Base-by-base conservation (phyloP, 2,888 invertebrate species). In the Eupithecia exiguata region DNA sequence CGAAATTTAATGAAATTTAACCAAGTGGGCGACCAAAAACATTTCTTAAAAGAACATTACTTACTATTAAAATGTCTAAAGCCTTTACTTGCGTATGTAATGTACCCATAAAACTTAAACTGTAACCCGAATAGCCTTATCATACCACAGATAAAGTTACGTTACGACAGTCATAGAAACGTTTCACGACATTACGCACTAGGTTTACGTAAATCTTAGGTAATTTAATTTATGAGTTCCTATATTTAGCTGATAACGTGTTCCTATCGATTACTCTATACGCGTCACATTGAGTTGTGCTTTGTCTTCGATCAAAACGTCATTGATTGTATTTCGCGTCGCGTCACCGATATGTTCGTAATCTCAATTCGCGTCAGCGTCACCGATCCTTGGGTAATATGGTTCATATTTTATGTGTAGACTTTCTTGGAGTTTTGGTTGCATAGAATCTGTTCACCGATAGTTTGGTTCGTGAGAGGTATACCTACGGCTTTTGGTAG, bases 201-300 rank as follows among this genome's bases (percentile, higher is more conserved):
- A 68, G 66, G 46, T 66, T 76, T 76, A 73, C 76, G 67, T 71
- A 71, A 71, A 73, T 46, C 66, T 76, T 76, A 73, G 67, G 71
- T 73, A 73, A 76, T 71, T 73, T 72, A 16, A 69, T 71, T 62
- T 71, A 73, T 70, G 68, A 43, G 30, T 62, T 70, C 68, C 58
- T 73, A 36, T 61, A 40, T 25, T 46, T 68, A 49, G 46, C 46
- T 71, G 73, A 76, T 76, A 76, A 70, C 73, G 62, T 43, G 66
- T 21, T 62, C 49, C 38, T 35, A 70, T 70, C 68, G 65, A 70
- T 70, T 75, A 63, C 10, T 53, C 49, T 10, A 43, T 61, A 61
- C 18, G 35, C 62, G 62, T 62, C 35, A 62, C 7, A n/a, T n/a
- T 35, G 35, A 62, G 30, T 18, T 53, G n/a, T 21, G 49, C 9